Base-by-base conservation (phyloP, 2,797 vertebrate genomes). In the Mormyrops boulengeri region DNA sequence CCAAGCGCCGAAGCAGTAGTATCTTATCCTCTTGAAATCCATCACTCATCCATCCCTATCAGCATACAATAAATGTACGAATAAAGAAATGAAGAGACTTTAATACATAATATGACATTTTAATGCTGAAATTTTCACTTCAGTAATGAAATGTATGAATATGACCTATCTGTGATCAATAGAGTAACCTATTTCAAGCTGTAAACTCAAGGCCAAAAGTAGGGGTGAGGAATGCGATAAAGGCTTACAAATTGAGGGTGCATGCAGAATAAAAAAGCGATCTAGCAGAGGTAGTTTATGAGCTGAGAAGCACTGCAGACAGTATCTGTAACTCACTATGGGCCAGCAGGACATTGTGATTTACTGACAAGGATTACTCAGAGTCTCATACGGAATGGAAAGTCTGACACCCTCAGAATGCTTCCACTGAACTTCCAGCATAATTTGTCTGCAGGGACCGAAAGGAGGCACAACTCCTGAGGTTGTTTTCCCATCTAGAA, bases 201-300 rank as follows among this genome's bases (percentile, higher is more conserved):
- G 66, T 85, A 80, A 89, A 26, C 22, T 22, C 87, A 60, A 66
- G 84, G 89, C 26, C 57, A 88, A 44, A 41, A 55, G 88, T 3
- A 90, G 91, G 85, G 8, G 85, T 90, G 90, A 89, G 17, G 87
- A 73, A 91, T 90, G 89, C 90, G 22, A 50, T 41, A 90, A 90
- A 92, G 91, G 90, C 80, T 89, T 91, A 88, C 87, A 84, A 50
- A 88, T 69, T 55, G 62, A 85, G 60, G 88, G 50, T 86, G 92
- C 87, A 84, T 50, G 91, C 91, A 90, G 91, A 87, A 47, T 41
- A 26, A 55, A 49, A 66, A 52, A n/a, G 30, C 50, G 22, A 92
- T 91, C 92, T 91, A 93, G 92, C 92, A 94, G 93, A 92, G 90
- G 91, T 92, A 92, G 93, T 95, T 95, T 95, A 95, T 92, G 94